Evolutionary conservation across 2,797 vertebrate genomes (phyloP), one percentile per base, ranked within the genome.

Genomic region (Hoplostethus atlanticus): DNA sequence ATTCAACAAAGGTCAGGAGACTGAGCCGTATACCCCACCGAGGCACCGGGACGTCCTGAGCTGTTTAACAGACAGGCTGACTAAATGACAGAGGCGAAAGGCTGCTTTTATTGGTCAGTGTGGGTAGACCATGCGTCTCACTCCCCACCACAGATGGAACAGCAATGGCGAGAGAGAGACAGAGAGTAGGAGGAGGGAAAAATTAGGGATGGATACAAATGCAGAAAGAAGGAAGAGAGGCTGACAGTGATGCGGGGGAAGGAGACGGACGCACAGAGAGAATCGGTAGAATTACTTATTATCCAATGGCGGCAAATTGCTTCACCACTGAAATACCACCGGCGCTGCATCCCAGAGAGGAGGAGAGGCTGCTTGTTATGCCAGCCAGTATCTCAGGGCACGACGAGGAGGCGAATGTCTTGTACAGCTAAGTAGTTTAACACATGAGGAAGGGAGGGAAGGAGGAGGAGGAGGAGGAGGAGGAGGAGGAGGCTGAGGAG

Each of bases 41-140:
- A 67, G 59, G 54, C 47, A 4, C 60, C 16, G 53, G 17, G 53
- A 64, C 46, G 67, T 65, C 67, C 73, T 86, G 83, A 91, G 74
- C 78, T 87, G 78, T 73, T 47, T 71, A 84, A 75, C 85, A 91
- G 86, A 83, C 87, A 63, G 68, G 31, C 80, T 11, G 71, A 57
- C 76, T 72, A 78, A 85, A 84, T 66, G 83, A 79, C 75, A 58
- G 64, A 77, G 84, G 80, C 77, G 62, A 66, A 76, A 53, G 67
- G 70, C 58, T 80, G 79, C 82, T 78, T 79, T 84, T 73, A 79
- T 54, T 80, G 87, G 88, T 85, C 75, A 65, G 68, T 89, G 91
- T 72, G 92, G 89, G 69, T 17, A 91, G 89, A 90, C 89, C 87
- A 70, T 88, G 85, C 36, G 87, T 91, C 86, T 90, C 82, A 80